Percentiles rank a stretch among this genome's conserved stretches.
Conservation (phyloP, 2,888 invertebrate genomes). For the Unio pictorum region DNA sequence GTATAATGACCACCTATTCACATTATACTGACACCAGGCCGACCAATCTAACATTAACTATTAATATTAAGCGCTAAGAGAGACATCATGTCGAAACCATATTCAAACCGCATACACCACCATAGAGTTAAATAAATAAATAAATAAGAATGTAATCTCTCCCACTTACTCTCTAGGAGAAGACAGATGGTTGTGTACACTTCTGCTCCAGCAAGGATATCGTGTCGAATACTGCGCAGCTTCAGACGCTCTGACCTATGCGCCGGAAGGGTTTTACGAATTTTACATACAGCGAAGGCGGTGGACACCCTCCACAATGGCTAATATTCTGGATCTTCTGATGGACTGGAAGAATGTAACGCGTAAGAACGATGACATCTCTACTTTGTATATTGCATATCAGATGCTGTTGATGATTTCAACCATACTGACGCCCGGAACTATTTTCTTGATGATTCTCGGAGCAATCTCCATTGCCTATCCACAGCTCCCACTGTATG, state of each 20-base stretch:
- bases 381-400: conserved; percentile 72
- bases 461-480: conserved; percentile 58
- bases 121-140: too few species aligned
- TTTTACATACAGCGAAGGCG: conserved; percentile 98
- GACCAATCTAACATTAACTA: too few species aligned
- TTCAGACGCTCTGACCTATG: conserved; percentile 98
- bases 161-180: conserved; percentile 78
- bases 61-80: too few species aligned
- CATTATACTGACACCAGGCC: too few species aligned
- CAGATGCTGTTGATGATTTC: conserved; percentile 74
- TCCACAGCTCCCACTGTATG: conserved; percentile 73
- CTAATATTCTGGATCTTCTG: conserved; percentile 95
- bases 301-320: conserved; percentile 99
- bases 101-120: too few species aligned
- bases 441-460: conserved; percentile 80
- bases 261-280: conserved; percentile 81
- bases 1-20: too few species aligned
- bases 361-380: conserved; percentile 97
- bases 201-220: conserved; percentile 96
- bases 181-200: conserved; percentile 98
- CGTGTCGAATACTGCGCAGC: conserved; percentile 99
- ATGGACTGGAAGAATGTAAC: conserved; percentile 74
- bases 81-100: too few species aligned
- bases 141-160: too few species aligned
- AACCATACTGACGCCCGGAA: conserved; percentile 95